Evolutionary conservation across 2,113 vertebrate genomes (phyloP).

Genomic region (Takifugu flavidus): DNA sequence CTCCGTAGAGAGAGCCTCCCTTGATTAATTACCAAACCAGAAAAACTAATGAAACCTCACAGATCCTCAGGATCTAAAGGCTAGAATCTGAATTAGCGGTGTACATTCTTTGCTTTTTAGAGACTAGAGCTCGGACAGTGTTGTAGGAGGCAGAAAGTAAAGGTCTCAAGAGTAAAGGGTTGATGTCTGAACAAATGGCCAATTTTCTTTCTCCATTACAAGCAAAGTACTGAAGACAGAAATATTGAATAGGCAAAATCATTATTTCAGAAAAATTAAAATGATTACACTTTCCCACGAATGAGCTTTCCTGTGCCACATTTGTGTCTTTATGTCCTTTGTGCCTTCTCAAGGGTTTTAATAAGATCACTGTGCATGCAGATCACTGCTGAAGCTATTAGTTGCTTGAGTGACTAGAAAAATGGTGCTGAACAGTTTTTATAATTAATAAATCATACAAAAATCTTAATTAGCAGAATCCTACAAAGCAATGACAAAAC

Average conservation of each 20-base stretch:
- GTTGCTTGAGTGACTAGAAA: background rate
- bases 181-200: conserved; percentile 3
- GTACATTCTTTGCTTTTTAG: conserved; percentile 23
- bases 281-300: background rate
- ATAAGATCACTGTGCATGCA: background rate
- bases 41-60: conserved; percentile 63
- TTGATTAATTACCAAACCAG: conserved; percentile 65
- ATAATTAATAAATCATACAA: background rate
- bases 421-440: background rate
- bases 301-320: background rate
- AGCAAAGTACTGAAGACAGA: background rate
- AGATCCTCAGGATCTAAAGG: conserved; percentile 43
- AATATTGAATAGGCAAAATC: background rate
- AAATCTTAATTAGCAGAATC: background rate
- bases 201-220: background rate
- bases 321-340: background rate
- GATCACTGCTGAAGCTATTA: background rate
- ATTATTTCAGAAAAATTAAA: background rate
- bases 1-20: conserved; percentile 47
- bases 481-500: too few species aligned
- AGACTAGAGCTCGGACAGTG: background rate
- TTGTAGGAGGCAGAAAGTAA: conserved; percentile 9
- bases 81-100: conserved; percentile 39
- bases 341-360: background rate
- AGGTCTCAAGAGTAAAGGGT: conserved; percentile 19